phyloP scores from a whole-genome alignment of 1,140 invertebrate genomes.

The Ceratina calcarata region DNA sequence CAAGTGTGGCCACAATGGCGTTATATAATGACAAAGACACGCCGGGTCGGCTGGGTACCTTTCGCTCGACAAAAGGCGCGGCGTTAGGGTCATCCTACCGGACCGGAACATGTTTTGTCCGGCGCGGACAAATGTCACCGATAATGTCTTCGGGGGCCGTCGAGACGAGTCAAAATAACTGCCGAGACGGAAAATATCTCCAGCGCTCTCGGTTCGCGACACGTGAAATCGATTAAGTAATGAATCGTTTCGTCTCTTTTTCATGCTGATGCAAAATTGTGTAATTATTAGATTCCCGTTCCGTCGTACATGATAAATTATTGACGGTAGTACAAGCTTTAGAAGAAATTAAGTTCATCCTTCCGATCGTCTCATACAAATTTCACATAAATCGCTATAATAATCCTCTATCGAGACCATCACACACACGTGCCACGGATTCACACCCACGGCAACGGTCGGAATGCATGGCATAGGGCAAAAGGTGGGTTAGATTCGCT shows the following conservation, averaged over 20 bases:
- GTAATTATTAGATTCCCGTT: too few relatives aligned
- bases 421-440: conserved; percentile 34
- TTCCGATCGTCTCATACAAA: background rate
- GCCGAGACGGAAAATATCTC: conserved; percentile 32
- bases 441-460: conserved; percentile 59
- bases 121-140: conserved; percentile 73
- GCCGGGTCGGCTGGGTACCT: conserved; percentile 75
- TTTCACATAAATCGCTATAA: background rate
- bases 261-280: too few relatives aligned
- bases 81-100: conserved; percentile 80
- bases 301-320: too few relatives aligned
- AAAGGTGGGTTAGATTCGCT: conserved; percentile 46
- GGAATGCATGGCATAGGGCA: conserved; percentile 54
- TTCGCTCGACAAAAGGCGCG: conserved; percentile 81
- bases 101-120: conserved; percentile 81
- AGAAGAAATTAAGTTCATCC: too few relatives aligned
- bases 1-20: conserved; percentile 81
- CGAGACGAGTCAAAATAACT: conserved; percentile 21
- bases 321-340: too few relatives aligned
- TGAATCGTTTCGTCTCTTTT: too few relatives aligned
- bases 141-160: conserved; percentile 67
- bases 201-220: background rate
- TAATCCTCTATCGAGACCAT: background rate
- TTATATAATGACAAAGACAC: conserved; percentile 81
- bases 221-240: too few relatives aligned